Evolutionary conservation across 1,140 invertebrate species (phyloP).

Genomic region (Melitaea cinxia): DNA sequence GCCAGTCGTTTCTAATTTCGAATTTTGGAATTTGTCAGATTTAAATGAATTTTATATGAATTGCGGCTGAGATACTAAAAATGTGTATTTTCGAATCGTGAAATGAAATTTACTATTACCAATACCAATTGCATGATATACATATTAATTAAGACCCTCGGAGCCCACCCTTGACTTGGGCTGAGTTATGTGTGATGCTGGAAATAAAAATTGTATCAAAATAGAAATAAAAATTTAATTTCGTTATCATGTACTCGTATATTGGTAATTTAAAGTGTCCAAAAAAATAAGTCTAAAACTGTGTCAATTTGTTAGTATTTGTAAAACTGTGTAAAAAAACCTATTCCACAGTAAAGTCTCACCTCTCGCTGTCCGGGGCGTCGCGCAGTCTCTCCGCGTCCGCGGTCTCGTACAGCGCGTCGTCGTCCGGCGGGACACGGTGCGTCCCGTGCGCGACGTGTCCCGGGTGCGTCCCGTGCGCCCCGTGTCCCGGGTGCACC

Average conservation of each 20-base stretch:
- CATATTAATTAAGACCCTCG: conserved; percentile 28
- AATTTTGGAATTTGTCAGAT: background rate
- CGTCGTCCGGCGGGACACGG: conserved; percentile 87
- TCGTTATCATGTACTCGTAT: background rate
- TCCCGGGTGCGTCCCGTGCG: conserved; percentile 82
- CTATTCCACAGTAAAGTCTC: conserved; percentile 50
- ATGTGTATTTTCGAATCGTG: no score
- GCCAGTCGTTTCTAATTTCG: background rate
- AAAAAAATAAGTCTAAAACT: background rate
- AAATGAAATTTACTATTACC: no score
- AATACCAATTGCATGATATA: background rate
- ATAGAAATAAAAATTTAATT: conserved; percentile 11
- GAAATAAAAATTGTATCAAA: conserved; percentile 32
- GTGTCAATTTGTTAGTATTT: conserved; percentile 2
- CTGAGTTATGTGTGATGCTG: conserved; percentile 29
- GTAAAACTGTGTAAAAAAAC: background rate
- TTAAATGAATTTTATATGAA: background rate
- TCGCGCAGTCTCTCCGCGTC: conserved; percentile 86
- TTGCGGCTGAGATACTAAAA: no score
- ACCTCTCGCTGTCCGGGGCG: conserved; percentile 93
- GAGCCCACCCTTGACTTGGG: conserved; percentile 36
- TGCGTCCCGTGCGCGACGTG: conserved; percentile 77
- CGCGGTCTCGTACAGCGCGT: conserved; percentile 92
- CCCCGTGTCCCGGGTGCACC: conserved; percentile 87
- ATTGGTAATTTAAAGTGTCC: background rate